Evolutionary conservation across 2,888 invertebrate genomes (phyloP), one percentile per base, ranked within the genome.

Genomic region (Diogma glabrata): DNA sequence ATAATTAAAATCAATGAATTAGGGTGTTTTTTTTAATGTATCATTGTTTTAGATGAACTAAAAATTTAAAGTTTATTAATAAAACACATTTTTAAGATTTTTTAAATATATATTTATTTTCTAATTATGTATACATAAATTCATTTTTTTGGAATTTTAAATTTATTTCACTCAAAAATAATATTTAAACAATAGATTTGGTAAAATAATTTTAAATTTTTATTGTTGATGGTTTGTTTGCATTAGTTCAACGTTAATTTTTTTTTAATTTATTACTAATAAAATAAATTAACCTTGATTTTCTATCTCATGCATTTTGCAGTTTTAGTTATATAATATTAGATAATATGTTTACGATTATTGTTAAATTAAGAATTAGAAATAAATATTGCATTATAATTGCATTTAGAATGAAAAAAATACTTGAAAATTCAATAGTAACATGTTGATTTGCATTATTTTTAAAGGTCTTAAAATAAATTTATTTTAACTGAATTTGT

Each of bases 1-100:
- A 22, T 14, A 43, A 22, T 22, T 12, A 23, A 43, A 43, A 43
- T 22, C 23, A 43, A 22, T 43, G 43, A 43, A 22, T 43, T 43
- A 22, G 43, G 43, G 43, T 43, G 43, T 43, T 43, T 43, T 43
- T 20, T 43, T n/a, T n/a, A n/a, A n/a, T n/a, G n/a, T n/a, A n/a
- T n/a, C n/a, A n/a, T n/a, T n/a, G n/a, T n/a, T n/a, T n/a, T n/a
- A n/a, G n/a, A n/a, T n/a, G n/a, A n/a, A n/a, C n/a, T n/a, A n/a
- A n/a, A n/a, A n/a, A n/a, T n/a, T n/a, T n/a, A n/a, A n/a, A n/a
- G n/a, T n/a, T n/a, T n/a, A n/a, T n/a, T n/a, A n/a, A n/a, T n/a
- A n/a, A n/a, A n/a, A n/a, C n/a, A n/a, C n/a, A n/a, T n/a, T n/a
- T n/a, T n/a, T n/a, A n/a, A n/a, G n/a, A n/a, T n/a, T n/a, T n/a